Base-by-base conservation (phyloP, 2,888 invertebrate genomes). In the Heliconius charithonia region DNA sequence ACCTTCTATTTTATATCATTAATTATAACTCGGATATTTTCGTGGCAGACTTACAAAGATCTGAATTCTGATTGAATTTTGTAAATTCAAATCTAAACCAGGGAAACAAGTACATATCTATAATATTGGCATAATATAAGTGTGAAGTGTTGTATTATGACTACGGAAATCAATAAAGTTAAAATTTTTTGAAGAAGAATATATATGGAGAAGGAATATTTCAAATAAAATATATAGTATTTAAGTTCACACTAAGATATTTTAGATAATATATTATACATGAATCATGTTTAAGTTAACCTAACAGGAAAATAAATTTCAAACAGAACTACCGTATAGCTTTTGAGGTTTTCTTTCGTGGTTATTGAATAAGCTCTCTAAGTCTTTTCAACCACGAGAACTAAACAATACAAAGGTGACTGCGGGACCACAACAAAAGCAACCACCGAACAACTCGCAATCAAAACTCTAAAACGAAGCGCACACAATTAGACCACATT, bases 401-500 rank as follows among this genome's bases (percentile, higher is more conserved):
- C 77, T 66, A 67, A 81, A 76, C 74, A 78, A 83, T 74, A 81
- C 79, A 76, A 69, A 78, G 79, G 79, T 67, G 56, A 59, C 66
- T 67, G 75, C 66, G 82, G 80, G 81, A 79, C 82, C 78, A 80
- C 86, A 86, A 91, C 89, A 92, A 92, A 89, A 89, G 89, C 82
- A 83, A 87, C 87, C 51, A 51, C 88, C 87, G 90, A 92, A 92
- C 89, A 92, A 92, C 86, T 88, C 84, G 89, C 89, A 91, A 92
- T 92, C 88, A 90, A 89, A 90, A 91, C 90, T 91, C 87, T 85
- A 90, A 92, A 91, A 90, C 89, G 88, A 89, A 87, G 86, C 87
- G 87, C 85, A 87, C 85, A 88, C 90, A 91, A 92, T 92, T 89
- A 89, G 88, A 87, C 82, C 85, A 87, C 86, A 87, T 87, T 91